Evolutionary conservation across 1,140 invertebrate genomes (phyloP), one percentile per base, ranked within the genome.

Genomic region (Acromyrmex echinatior): DNA sequence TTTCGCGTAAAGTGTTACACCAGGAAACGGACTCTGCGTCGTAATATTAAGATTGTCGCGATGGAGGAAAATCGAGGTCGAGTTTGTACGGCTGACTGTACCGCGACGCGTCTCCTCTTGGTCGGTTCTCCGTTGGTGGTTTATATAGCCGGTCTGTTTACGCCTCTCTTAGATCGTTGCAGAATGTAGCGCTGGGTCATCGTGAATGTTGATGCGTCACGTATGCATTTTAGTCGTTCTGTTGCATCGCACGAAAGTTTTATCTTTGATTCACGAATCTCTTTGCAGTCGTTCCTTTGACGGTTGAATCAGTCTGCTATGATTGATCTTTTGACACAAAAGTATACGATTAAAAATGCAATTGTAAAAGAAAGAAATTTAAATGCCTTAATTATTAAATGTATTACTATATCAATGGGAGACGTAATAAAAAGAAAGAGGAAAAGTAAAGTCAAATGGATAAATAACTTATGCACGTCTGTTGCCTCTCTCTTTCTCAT

Each of bases 121-220:
- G 58, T 49, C 76, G 80, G 66, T 5, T 89, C 91, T 71, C 71
- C 86, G 89, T 90, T 88, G 89, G 91, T 92, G 89, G 91, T 92
- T 92, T 90, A 91, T 91, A 90, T 85, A 84, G 86, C 78, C 87
- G 80, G 86, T 86, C 70, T 91, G 90, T 92, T 92, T 92, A 92
- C 91, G 91, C 91, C 91, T 92, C 91, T 92, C 87, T 86, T 81
- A 70, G 87, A 74, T 88, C 91, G 86, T 86, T 77, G 88, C 86
- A 85, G 88, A 89, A 91, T 92, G 86, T 90, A 90, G 77, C 87
- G 89, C 87, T 79, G 76, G 89, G 35, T 90, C 88, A 79, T 90
- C 88, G 78, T 90, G 78, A 90, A 90, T 84, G 86, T 74, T 90
- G 78, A 74, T 80, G 88, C 77, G 89, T 81, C 80, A 89, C 80